Percentiles rank a stretch among this genome's conserved stretches.
Evolutionary conservation across 2,888 invertebrate species (phyloP).

Genomic region (Plagodis dolabraria): DNA sequence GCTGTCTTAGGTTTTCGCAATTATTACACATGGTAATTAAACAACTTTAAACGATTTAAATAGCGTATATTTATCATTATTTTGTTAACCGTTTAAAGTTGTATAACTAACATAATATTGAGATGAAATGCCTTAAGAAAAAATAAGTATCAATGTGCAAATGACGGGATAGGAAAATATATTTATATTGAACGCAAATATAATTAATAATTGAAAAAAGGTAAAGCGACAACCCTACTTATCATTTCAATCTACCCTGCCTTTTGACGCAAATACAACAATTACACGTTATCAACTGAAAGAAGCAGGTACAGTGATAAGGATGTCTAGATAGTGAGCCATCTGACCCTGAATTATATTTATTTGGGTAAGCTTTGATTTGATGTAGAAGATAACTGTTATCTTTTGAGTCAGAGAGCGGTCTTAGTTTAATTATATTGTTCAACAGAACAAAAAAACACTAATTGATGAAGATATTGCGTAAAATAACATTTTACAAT

Average conservation of each 20-base stretch:
- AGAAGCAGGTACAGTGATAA: slow-evolving; percentile 35
- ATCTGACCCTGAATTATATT: slow-evolving; percentile 24
- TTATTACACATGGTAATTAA: too few relatives aligned
- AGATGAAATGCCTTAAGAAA: too few relatives aligned
- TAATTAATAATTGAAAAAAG: neutral
- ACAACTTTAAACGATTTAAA: too few relatives aligned
- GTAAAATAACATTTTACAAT: too few relatives aligned
- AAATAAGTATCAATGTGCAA: neutral
- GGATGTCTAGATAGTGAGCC: slow-evolving; percentile 10
- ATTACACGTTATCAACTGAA: slow-evolving; percentile 32
- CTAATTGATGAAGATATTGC: neutral
- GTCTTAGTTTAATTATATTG: neutral
- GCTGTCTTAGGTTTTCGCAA: too few relatives aligned
- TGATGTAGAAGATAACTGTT: slow-evolving; percentile 13
- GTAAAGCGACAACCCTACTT: slow-evolving; percentile 25
- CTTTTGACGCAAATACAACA: slow-evolving; percentile 45
- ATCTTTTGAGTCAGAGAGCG: slow-evolving; percentile 1
- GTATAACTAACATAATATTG: too few relatives aligned
- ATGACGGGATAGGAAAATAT: too few relatives aligned
- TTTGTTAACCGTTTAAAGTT: too few relatives aligned
- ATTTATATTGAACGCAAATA: neutral
- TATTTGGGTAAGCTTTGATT: slow-evolving; percentile 27
- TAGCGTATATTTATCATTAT: too few relatives aligned
- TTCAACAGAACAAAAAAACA: neutral
- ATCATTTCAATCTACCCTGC: slow-evolving; percentile 39